phyloP scores from a whole-genome alignment of 2,888 invertebrate genomes.

The Heteropelma amictum region DNA sequence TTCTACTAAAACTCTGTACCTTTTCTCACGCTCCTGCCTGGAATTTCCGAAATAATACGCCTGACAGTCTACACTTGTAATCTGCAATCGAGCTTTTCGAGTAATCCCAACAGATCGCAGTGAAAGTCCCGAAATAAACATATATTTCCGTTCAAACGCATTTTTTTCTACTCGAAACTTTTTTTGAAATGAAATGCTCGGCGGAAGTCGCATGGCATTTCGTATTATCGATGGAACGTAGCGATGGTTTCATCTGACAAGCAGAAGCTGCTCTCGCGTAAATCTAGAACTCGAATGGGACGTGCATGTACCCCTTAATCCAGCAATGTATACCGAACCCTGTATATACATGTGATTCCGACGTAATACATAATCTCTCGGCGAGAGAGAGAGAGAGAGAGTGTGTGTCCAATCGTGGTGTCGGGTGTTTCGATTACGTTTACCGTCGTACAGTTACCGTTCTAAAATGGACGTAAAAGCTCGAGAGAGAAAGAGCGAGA shows the following conservation, averaged over 20 bases:
- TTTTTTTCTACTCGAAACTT: no score
- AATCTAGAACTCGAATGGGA: constrained; percentile 22
- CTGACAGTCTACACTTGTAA: no score
- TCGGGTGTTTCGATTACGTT: constrained; percentile 18
- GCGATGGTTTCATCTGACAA: constrained; percentile 7
- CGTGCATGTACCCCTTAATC: neutral
- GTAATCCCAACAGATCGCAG: no score
- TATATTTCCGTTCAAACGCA: no score
- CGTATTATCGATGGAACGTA: neutral
- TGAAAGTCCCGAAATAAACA: no score
- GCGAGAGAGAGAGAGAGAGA: neutral
- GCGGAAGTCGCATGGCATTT: no score
- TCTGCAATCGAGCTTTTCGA: no score
- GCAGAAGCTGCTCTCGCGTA: neutral
- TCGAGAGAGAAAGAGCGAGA: constrained; percentile 41
- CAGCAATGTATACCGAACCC: neutral
- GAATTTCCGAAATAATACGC: no score
- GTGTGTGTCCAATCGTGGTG: constrained; percentile 8
- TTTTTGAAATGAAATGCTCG: no score
- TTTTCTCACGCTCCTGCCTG: no score
- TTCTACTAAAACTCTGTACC: no score
- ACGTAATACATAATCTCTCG: constrained; percentile 9
- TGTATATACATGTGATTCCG: neutral
- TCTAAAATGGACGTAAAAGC: constrained; percentile 24
- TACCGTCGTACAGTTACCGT: neutral